A percentile compares a stretch with the other conserved stretches of the same genome.
These are phyloP conservation scores for Hydrocynus forskahlii DNA, from an alignment of 2,797 vertebrate genomes.

Conservation along the genomic window DNA sequence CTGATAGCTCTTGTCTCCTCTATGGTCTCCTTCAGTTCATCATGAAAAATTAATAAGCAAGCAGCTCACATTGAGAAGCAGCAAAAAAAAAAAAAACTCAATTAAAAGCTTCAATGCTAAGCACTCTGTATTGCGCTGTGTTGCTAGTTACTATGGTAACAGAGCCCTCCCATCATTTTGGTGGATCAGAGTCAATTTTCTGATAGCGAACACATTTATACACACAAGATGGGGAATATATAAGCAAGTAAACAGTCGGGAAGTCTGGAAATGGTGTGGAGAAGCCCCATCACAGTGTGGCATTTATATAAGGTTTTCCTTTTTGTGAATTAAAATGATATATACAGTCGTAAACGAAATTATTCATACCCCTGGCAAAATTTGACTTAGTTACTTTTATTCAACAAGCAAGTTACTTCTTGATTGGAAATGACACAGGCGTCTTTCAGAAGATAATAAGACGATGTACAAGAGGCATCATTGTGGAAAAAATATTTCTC, in stretches of 20 bases:
- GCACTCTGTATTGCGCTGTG: conserved; percentile 19
- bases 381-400: too few species aligned
- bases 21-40: conserved; percentile 43
- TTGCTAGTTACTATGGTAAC: conserved; percentile 63
- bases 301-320: too few species aligned
- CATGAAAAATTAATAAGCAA: conserved; percentile 62
- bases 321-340: too few species aligned
- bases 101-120: conserved; percentile 60
- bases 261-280: background rate
- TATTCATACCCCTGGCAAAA: too few species aligned
- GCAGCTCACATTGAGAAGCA: conserved; percentile 26
- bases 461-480: too few species aligned
- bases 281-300: too few species aligned
- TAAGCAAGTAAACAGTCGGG: too few species aligned
- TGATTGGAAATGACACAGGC: too few species aligned
- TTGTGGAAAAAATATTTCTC: too few species aligned
- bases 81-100: conserved; percentile 43
- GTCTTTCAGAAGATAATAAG: too few species aligned
- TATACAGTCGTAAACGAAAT: too few species aligned
- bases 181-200: conserved; percentile 60
- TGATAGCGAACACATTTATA: conserved; percentile 40
- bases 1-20: conserved; percentile 8
- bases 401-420: too few species aligned
- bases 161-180: conserved; percentile 40
- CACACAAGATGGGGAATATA: background rate